Conservation (phyloP, 2,113 vertebrate genomes). For the Tachycineta bicolor region DNA sequence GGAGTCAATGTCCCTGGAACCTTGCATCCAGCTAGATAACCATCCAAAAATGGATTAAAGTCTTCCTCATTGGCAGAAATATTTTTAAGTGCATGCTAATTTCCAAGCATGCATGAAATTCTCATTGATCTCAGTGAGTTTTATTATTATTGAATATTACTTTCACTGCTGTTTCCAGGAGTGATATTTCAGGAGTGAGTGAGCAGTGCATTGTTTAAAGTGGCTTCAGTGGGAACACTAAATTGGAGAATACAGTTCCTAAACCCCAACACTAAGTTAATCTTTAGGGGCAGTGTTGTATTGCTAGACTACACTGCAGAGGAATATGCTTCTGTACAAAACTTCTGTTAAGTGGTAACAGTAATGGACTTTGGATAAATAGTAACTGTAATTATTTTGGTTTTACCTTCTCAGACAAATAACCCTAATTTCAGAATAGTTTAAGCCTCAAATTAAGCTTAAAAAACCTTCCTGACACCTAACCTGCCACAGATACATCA, state of each 20-base stretch:
- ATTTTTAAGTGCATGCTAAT: neutral
- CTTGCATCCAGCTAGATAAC: neutral
- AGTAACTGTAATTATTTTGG: neutral
- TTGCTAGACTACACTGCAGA: neutral
- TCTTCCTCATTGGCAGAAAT: neutral
- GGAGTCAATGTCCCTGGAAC: neutral
- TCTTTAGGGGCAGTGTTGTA: neutral
- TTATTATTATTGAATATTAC: neutral
- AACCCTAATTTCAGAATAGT: neutral
- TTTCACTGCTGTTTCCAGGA: neutral
- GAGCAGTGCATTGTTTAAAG: fast-evolving
- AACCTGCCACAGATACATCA: neutral
- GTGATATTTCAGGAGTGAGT: neutral
- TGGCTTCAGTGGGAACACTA: neutral
- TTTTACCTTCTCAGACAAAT: neutral
- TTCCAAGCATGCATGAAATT: neutral
- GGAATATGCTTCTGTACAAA: neutral
- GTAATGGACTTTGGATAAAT: neutral
- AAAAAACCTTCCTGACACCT: neutral
- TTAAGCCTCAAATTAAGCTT: neutral
- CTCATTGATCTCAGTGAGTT: neutral
- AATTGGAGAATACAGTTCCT: neutral
- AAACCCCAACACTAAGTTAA: neutral
- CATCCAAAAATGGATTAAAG: neutral
- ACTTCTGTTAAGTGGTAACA: neutral